Conservation (phyloP, 2,113 vertebrate species). For the Lucifuga dentata region DNA sequence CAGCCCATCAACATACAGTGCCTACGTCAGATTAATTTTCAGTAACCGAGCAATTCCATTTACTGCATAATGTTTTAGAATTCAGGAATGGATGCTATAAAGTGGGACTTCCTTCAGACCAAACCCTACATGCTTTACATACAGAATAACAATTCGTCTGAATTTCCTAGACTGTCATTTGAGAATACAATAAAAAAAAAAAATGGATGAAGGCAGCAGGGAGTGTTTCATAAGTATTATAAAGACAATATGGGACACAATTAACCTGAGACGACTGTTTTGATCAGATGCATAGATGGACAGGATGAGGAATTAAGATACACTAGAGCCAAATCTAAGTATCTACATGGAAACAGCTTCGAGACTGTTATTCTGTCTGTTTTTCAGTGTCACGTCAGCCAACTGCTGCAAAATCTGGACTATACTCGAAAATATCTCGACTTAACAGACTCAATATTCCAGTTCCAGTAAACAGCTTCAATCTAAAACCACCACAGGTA, state of each 20-base stretch:
- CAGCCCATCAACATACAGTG: neutral
- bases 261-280: conserved; percentile 48
- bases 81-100: conserved; percentile 38
- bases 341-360: conserved; percentile 18
- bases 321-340: conserved; percentile 3
- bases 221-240: conserved; percentile 14
- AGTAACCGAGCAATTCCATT: conserved; percentile 40
- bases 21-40: conserved; percentile 18
- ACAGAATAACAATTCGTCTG: conserved; percentile 29
- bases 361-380: too few species aligned
- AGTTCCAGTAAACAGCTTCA: conserved; percentile 32
- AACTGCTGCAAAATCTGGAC: too few species aligned
- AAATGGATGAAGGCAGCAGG: conserved; percentile 19
- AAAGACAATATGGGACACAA: conserved; percentile 1
- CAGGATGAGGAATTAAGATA: conserved; percentile 1
- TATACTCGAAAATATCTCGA: too few species aligned
- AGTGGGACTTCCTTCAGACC: conserved; percentile 11
- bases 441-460: conserved; percentile 10
- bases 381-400: too few species aligned
- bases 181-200: conserved; percentile 18
- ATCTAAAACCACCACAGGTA: conserved; percentile 51
- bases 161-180: conserved; percentile 69
- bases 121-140: conserved; percentile 11
- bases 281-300: conserved; percentile 6
- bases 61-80: conserved; percentile 24